Evolutionary conservation across 2,113 vertebrate species (phyloP), one percentile per base, ranked within the genome.

Genomic region (Dicaeum eximium): DNA sequence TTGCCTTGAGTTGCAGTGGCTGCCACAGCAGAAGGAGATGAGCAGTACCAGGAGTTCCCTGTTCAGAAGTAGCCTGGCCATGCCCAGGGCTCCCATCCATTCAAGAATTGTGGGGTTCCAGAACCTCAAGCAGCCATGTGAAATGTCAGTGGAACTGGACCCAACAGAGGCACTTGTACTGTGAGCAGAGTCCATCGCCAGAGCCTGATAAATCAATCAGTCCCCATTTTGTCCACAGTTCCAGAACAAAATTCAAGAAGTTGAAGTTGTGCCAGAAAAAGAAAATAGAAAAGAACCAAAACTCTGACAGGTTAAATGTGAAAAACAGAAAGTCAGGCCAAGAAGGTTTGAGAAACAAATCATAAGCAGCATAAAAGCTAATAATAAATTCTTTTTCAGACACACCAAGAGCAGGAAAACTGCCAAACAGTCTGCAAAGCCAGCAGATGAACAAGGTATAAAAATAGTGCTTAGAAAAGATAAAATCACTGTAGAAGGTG

Each of bases 341-440:
- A 93, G 79, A 88, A 82, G 62, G 31, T 69, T 86, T 73, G 82
- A 92, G 86, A 95, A 97, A 83, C 50, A 94, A 95, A 92, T 54
- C 8, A 2, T 65, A 88, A 88, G 85, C 82, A 54, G 50, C 74
- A 90, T 86, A 82, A 80, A 92, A 95, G 40, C 62, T 86, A 96
- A 70, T 86, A 94, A 88, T 78, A 96, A 88, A 88, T 84, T 86
- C 57, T 89, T 89, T 92, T 91, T 88, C 93, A 92, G 95, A 94
- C 90, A 62, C 88, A 95, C 27, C 37, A 90, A 70, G 35, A 90
- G 50, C 61, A 88, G 85, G 82, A 94, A 88, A 88, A 45, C 20
- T 80, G 95, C 93, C 96, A 91, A 92, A 80, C 11, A 61, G 85
- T 75, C 90, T 94, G 88, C 62, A 90, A 90, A 80, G 67, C 50